Evolutionary conservation across 2,888 invertebrate genomes (phyloP).

Genomic region (Drosophila hamatofila): DNA sequence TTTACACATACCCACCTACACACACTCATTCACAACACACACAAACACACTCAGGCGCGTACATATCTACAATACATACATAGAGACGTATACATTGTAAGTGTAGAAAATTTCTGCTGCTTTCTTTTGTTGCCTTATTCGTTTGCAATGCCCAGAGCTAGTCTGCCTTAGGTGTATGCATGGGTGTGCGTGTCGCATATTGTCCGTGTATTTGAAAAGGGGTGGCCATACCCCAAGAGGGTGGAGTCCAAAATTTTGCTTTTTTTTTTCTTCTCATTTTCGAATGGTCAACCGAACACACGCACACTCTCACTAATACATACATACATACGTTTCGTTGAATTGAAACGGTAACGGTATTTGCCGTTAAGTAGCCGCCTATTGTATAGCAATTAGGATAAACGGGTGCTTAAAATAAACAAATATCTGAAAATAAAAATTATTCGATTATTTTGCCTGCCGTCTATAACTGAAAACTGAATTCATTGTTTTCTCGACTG

Average conservation of each 20-base stretch:
- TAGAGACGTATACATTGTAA: slow-evolving; percentile 55
- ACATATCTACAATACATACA: slow-evolving; percentile 25
- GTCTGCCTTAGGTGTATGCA: slow-evolving; percentile 29
- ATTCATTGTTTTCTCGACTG: slow-evolving; percentile 11
- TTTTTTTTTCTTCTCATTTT: slow-evolving; percentile 11
- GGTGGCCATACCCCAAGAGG: slow-evolving; percentile 60
- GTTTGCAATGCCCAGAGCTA: slow-evolving; percentile 42
- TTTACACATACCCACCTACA: slow-evolving; percentile 57
- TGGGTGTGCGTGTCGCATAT: slow-evolving; percentile 32
- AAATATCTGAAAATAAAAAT: slow-evolving; percentile 6
- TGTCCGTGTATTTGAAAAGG: slow-evolving; percentile 49
- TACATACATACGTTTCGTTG: background rate
- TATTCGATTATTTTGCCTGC: slow-evolving; percentile 11
- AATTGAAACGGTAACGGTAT: slow-evolving; percentile 35
- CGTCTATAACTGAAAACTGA: slow-evolving; percentile 23
- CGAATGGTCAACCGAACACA: slow-evolving; percentile 27
- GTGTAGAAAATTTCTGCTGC: slow-evolving; percentile 70
- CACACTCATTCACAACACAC: slow-evolving; percentile 27
- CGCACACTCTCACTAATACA: slow-evolving; percentile 1
- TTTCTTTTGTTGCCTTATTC: slow-evolving; percentile 65
- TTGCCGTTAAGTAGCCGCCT: slow-evolving; percentile 41
- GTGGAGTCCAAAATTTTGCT: slow-evolving; percentile 51
- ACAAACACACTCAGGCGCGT: background rate
- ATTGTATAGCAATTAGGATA: slow-evolving; percentile 50
- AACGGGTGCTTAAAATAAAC: background rate